phyloP scores from a whole-genome alignment of 2,888 invertebrate genomes.

The Nomada ferruginata region DNA sequence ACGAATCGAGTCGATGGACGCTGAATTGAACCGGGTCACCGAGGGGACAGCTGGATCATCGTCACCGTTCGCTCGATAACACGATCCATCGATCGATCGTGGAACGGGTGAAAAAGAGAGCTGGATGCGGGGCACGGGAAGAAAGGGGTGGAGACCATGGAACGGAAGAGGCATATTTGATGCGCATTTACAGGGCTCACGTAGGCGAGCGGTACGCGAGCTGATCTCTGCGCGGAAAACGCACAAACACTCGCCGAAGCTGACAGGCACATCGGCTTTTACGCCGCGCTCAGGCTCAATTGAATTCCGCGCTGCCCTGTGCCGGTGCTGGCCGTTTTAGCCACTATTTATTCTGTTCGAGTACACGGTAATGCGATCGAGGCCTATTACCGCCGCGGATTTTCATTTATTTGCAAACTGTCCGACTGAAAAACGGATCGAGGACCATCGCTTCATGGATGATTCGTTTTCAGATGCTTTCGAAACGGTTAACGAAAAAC shows the following conservation, averaged over 20 bases:
- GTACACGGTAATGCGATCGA: constrained; percentile 69
- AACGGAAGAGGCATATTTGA: constrained; percentile 71
- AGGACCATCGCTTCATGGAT: constrained; percentile 40
- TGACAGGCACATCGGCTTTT: constrained; percentile 59
- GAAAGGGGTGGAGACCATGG: background rate
- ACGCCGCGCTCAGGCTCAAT: constrained; percentile 48
- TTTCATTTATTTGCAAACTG: constrained; percentile 67
- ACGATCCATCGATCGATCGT: constrained; percentile 17
- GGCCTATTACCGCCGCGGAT: constrained; percentile 61
- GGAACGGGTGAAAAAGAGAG: background rate
- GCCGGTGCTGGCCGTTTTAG: constrained; percentile 57
- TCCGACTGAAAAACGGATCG: constrained; percentile 53
- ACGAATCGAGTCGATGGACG: background rate
- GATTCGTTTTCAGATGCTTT: constrained; percentile 31
- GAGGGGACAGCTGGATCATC: background rate
- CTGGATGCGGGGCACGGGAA: background rate
- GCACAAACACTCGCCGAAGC: constrained; percentile 48
- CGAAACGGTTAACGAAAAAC: background rate
- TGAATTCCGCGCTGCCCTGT: constrained; percentile 47
- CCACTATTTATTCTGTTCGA: constrained; percentile 68
- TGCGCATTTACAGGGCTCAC: constrained; percentile 66
- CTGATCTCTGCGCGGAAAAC: constrained; percentile 38
- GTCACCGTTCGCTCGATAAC: constrained; percentile 52
- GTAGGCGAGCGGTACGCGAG: constrained; percentile 33
- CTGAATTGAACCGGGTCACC: background rate